Percentiles rank a stretch among this genome's conserved stretches.
phyloP scores from a whole-genome alignment of 2,888 invertebrate species.

The Crocallis elinguaria region DNA sequence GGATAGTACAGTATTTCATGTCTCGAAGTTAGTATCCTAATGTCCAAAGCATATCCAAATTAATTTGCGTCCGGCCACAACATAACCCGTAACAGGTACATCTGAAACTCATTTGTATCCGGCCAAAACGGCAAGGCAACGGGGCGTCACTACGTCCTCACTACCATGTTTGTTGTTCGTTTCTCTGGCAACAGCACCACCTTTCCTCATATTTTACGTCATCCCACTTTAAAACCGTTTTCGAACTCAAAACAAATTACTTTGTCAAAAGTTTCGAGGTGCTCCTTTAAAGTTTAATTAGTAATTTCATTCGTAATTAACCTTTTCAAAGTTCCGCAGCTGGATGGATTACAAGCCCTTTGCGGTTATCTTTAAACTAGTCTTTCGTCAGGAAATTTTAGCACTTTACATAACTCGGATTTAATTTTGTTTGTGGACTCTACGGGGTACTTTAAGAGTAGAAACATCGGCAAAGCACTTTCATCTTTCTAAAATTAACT shows the following conservation, averaged over 20 bases:
- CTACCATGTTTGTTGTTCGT: conserved; percentile 11
- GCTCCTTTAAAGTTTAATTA: conserved; percentile 25
- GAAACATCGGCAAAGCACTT: no score
- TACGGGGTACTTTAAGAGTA: no score
- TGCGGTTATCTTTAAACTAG: conserved; percentile 7
- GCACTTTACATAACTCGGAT: neutral
- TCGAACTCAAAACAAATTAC: conserved; percentile 5
- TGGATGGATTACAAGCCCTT: conserved; percentile 13
- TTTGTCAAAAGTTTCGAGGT: conserved; percentile 24
- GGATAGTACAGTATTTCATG: no score
- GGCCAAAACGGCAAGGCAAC: no score
- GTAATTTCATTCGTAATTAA: conserved; percentile 27
- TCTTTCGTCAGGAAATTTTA: neutral
- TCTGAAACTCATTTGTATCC: no score
- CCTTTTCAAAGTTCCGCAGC: conserved; percentile 15
- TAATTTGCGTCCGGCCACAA: no score
- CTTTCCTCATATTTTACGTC: conserved; percentile 3
- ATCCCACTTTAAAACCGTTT: conserved; percentile 2
- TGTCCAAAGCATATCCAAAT: no score
- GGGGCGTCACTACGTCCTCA: no score
- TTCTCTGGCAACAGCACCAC: conserved; percentile 5
- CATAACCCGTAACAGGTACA: no score
- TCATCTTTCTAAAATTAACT: no score
- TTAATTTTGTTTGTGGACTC: no score
- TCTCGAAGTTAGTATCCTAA: no score